Percentiles rank a stretch among this genome's conserved stretches.
phyloP scores from a whole-genome alignment of 1,140 invertebrate genomes.

The Neuroterus valhalla region DNA sequence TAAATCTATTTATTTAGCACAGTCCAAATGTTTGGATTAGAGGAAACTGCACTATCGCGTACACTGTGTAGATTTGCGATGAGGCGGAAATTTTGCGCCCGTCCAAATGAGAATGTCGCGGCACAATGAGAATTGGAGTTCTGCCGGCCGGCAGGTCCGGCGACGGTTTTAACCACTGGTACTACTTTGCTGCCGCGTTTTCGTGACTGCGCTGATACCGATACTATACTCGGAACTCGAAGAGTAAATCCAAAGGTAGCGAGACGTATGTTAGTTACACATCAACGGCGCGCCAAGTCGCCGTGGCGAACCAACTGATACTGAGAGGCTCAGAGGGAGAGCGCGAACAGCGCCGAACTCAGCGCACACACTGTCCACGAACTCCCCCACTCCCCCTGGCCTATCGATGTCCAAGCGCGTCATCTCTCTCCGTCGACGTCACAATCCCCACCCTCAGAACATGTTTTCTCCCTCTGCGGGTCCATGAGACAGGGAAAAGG shows the following conservation, averaged over 20 bases:
- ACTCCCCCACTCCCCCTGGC: neutral
- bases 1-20: neutral
- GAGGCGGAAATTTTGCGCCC: neutral
- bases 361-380: slow-evolving; percentile 9
- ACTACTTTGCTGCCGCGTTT: neutral
- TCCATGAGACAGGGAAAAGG: neutral
- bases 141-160: slow-evolving; percentile 30
- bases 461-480: slow-evolving; percentile 1
- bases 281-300: slow-evolving; percentile 46
- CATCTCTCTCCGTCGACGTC: slow-evolving; percentile 23
- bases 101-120: slow-evolving; percentile 15
- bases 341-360: slow-evolving; percentile 3
- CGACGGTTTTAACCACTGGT: slow-evolving; percentile 6
- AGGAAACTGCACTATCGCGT: slow-evolving; percentile 19
- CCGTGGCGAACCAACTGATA: slow-evolving; percentile 58
- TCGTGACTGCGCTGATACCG: neutral
- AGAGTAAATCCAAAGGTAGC: slow-evolving; percentile 16
- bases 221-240: neutral
- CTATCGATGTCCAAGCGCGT: slow-evolving; percentile 18
- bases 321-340: slow-evolving; percentile 50
- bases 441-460: neutral
- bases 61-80: neutral
- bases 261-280: slow-evolving; percentile 19
- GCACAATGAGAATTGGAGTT: slow-evolving; percentile 2
- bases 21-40: neutral